Base-by-base conservation (phyloP, 2,797 vertebrate species). In the Melanotaenia parkinsoni region DNA sequence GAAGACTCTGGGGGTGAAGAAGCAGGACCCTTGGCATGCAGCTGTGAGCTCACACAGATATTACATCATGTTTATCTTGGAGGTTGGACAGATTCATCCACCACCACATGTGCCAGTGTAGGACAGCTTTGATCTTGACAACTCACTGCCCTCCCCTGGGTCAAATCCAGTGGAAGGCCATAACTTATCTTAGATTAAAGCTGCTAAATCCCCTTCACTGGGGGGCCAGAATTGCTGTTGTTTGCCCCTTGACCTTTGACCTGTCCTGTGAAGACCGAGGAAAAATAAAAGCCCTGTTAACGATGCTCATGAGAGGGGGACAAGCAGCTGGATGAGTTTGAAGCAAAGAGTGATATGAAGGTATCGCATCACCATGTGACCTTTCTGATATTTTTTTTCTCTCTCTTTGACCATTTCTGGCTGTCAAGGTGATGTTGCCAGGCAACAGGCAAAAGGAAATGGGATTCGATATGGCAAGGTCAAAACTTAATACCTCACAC, bases 181-280 rank as follows among this genome's bases (percentile, higher is more conserved):
- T 89, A 88, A 90, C 78, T 84, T 76, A 75, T 86, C 62, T 30
- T 47, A 85, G 81, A 88, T 90, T 89, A 86, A 87, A 88, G 80
- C 79, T 4, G 43, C 76, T 80, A 74, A 85, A 67, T 54, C 70
- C 56, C 47, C 60, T 76, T 78, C 51, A 60, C 53, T 28, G 28
- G 43, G 76, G 24, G 56, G 63, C 30, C 66, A 57, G 61, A 75
- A 71, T 78, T 63, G 64, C 79, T 80, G 65, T 64, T 62, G 62
- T 67, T 73, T 82, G 73, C 43, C 80, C 85, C 77, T 26, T 79
- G 77, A 86, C 84, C 80, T 77, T 74, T 86, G 75, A 82, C 82
- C 86, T 65, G 24, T 79, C 68, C 74, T 62, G 13, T 7, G 50
- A 79, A 57, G 24, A 28, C 16, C 60, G 32, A 26, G 56, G 32